A percentile compares a stretch with the other conserved stretches of the same genome.
These are phyloP conservation scores for Octopus bimaculoides DNA, from an alignment of 1,140 invertebrate species.

Conservation along the genomic window DNA sequence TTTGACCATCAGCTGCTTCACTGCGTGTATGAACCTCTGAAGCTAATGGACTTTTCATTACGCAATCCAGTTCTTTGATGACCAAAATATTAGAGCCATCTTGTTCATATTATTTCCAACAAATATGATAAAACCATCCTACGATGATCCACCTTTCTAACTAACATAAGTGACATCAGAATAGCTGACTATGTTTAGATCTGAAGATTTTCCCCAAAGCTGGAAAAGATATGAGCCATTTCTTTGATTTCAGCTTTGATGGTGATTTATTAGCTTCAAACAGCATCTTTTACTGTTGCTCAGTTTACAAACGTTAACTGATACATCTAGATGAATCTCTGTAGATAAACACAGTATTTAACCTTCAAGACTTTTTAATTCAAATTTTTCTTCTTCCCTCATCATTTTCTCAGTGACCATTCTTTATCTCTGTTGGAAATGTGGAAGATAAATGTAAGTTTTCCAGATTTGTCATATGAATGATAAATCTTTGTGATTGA, in stretches of 20 bases:
- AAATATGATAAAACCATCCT: not conserved
- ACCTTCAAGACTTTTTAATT: not conserved
- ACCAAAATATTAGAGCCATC: not conserved
- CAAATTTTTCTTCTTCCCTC: not conserved
- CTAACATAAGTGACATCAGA: not conserved
- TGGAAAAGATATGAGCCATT: not conserved
- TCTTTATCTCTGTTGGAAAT: not conserved
- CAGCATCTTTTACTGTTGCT: not conserved
- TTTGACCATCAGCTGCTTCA: not conserved
- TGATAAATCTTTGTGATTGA: too few species aligned
- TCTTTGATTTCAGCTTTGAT: slow-evolving; percentile 1
- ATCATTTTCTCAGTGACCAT: not conserved
- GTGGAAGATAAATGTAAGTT: too few species aligned
- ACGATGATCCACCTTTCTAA: not conserved
- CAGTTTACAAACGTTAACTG: not conserved
- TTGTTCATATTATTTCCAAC: not conserved
- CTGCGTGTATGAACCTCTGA: not conserved
- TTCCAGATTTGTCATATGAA: too few species aligned
- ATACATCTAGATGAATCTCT: not conserved
- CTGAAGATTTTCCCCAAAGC: not conserved
- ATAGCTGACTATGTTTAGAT: not conserved
- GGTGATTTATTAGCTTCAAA: not conserved
- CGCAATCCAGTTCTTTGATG: not conserved
- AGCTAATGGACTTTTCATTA: slow-evolving; percentile 1
- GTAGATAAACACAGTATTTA: not conserved